Percentiles rank a stretch among this genome's conserved stretches.
These are phyloP conservation scores for Parnassius orleans DNA, from an alignment of 2,888 invertebrate species.

Conservation along the genomic window DNA sequence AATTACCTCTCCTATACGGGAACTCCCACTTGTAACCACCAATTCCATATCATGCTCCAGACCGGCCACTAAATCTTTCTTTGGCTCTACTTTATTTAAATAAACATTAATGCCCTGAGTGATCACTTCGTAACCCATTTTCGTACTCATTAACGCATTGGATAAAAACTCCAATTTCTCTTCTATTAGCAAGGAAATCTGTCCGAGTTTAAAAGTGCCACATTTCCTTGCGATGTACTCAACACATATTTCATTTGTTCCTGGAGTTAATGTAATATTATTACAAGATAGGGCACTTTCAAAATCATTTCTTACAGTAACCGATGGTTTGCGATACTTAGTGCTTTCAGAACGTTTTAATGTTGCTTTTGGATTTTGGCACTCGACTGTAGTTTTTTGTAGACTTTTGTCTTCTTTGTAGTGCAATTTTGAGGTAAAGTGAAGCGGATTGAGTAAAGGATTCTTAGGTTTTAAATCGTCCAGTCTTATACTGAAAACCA, in stretches of 20 bases:
- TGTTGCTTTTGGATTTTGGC: conserved; percentile 83
- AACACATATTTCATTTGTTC: conserved; percentile 83
- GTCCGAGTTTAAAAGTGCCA: conserved; percentile 87
- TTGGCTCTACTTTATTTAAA: conserved; percentile 76
- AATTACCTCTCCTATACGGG: conserved; percentile 84
- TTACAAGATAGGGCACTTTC: conserved; percentile 79
- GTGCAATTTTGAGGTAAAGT: conserved; percentile 86
- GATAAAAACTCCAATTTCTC: conserved; percentile 88
- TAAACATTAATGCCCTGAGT: conserved; percentile 74
- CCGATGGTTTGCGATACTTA: conserved; percentile 84
- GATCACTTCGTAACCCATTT: conserved; percentile 79
- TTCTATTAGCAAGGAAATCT: conserved; percentile 83
- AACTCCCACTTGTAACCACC: conserved; percentile 89
- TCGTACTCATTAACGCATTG: conserved; percentile 76
- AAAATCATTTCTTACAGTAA: conserved; percentile 84
- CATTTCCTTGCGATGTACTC: conserved; percentile 82
- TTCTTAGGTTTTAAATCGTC: conserved; percentile 83
- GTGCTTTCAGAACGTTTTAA: conserved; percentile 87
- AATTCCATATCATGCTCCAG: conserved; percentile 89
- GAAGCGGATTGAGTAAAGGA: conserved; percentile 80
- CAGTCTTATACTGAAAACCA: conserved; percentile 72
- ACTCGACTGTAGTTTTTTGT: conserved; percentile 87
- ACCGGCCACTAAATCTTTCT: conserved; percentile 89
- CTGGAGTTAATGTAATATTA: conserved; percentile 81
- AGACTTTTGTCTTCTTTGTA: conserved; percentile 91